phyloP scores from a whole-genome alignment of 1,140 invertebrate species.

The Calephelis nemesis region DNA sequence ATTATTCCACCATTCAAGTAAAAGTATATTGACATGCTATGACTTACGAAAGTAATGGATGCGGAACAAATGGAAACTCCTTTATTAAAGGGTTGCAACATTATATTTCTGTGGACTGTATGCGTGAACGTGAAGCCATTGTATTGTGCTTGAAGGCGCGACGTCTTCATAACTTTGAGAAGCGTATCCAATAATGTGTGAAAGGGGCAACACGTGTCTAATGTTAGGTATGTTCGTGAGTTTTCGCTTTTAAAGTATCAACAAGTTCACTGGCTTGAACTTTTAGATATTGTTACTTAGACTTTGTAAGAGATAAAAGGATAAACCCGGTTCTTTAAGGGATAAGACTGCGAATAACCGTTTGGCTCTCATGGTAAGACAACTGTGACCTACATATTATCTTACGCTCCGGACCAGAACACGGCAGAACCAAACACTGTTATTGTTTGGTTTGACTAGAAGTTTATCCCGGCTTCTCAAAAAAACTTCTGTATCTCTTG shows the following conservation, averaged over 20 bases:
- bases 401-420: too few relatives aligned
- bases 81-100: background rate
- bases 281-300: background rate
- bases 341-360: too few relatives aligned
- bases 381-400: too few relatives aligned
- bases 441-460: too few relatives aligned
- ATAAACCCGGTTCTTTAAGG: too few relatives aligned
- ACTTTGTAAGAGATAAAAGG: too few relatives aligned
- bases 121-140: background rate
- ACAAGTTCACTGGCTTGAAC: background rate
- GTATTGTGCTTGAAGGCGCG: conserved; percentile 11
- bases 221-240: conserved; percentile 7
- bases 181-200: conserved; percentile 42
- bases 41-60: background rate
- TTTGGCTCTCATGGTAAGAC: too few relatives aligned
- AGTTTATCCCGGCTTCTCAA: too few relatives aligned
- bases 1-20: too few relatives aligned
- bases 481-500: too few relatives aligned
- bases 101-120: background rate
- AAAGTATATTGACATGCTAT: background rate
- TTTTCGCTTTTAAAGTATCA: background rate
- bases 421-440: too few relatives aligned
- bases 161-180: conserved; percentile 50
- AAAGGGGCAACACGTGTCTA: conserved; percentile 20
- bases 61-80: background rate